Conservation (phyloP, 2,888 invertebrate genomes). For the Andrena hattorfiana region DNA sequence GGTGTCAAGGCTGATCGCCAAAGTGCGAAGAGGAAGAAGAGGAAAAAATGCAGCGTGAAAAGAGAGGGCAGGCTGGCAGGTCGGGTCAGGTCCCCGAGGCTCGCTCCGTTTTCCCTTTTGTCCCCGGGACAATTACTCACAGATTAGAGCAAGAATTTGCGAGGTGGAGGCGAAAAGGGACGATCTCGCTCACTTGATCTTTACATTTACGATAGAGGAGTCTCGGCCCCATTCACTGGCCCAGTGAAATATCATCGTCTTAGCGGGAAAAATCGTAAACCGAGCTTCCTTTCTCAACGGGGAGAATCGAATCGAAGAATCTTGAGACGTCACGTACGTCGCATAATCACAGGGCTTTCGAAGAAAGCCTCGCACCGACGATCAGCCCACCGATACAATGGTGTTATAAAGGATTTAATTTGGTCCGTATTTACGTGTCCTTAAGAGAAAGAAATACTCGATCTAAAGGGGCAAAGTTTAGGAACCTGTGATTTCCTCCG, state of each 20-base stretch:
- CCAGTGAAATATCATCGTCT: slow-evolving; percentile 79
- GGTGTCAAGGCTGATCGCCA: slow-evolving; percentile 74
- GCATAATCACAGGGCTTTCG: slow-evolving; percentile 34
- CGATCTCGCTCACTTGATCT: slow-evolving; percentile 78
- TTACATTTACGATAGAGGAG: slow-evolving; percentile 76
- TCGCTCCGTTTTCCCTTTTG: slow-evolving; percentile 74
- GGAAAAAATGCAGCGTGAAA: slow-evolving; percentile 68
- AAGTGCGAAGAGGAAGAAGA: slow-evolving; percentile 57
- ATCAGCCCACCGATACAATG: no score
- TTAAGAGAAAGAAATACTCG: not conserved
- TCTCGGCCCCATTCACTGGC: slow-evolving; percentile 70
- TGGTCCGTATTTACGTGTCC: no score
- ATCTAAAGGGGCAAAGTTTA: no score
- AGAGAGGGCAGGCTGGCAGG: slow-evolving; percentile 70
- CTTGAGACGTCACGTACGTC: slow-evolving; percentile 31
- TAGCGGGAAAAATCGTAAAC: slow-evolving; percentile 75
- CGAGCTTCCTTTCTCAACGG: slow-evolving; percentile 35
- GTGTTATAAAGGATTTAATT: no score
- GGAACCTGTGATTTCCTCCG: not conserved
- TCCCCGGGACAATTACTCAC: slow-evolving; percentile 82
- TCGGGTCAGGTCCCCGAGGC: slow-evolving; percentile 72
- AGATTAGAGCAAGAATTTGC: slow-evolving; percentile 84
- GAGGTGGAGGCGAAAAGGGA: slow-evolving; percentile 72
- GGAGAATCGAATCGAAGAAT: slow-evolving; percentile 45
- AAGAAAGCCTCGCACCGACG: not conserved